phyloP scores from a whole-genome alignment of 64 coral and sea anemone genomes.

The Actinia tenebrosa region DNA sequence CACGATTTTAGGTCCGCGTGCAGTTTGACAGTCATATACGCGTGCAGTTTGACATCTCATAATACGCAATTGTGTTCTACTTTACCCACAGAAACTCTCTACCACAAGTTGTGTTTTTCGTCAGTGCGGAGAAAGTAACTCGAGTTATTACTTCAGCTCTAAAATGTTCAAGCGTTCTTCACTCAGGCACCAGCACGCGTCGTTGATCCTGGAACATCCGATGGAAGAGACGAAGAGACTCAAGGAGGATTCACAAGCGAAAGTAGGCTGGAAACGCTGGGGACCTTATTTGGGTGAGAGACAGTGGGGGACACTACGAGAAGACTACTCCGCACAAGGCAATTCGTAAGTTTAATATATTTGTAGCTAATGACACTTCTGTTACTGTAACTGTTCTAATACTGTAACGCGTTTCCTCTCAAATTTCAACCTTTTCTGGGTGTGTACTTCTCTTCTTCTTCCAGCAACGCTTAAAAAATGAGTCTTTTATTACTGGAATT shows the following conservation, averaged over 20 bases:
- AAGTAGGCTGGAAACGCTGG: constrained; percentile 63
- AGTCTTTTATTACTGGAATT: too few species aligned
- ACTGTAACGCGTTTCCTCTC: neutral
- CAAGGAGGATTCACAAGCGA: constrained; percentile 36
- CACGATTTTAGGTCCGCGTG: neutral
- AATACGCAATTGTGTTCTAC: neutral
- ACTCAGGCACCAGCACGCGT: constrained; percentile 8
- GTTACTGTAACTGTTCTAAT: neutral
- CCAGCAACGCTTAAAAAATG: too few species aligned
- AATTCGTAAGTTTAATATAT: constrained; percentile 38
- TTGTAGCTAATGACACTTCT: neutral
- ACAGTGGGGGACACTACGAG: constrained; percentile 85
- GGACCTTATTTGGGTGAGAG: constrained; percentile 74
- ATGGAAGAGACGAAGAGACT: constrained; percentile 50
- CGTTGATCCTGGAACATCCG: neutral
- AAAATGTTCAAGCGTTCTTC: constrained; percentile 9
- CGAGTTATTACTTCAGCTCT: neutral
- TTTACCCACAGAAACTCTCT: neutral
- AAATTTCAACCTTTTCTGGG: neutral
- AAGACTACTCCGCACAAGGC: constrained; percentile 79
- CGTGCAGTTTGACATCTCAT: neutral
- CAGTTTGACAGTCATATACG: neutral
- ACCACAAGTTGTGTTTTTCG: neutral
- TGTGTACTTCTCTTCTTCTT: too few species aligned
- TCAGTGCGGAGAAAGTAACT: neutral